Percentiles rank a stretch among this genome's conserved stretches.
phyloP scores from a whole-genome alignment of 2,797 vertebrate genomes.

The Megalops cyprinoides region DNA sequence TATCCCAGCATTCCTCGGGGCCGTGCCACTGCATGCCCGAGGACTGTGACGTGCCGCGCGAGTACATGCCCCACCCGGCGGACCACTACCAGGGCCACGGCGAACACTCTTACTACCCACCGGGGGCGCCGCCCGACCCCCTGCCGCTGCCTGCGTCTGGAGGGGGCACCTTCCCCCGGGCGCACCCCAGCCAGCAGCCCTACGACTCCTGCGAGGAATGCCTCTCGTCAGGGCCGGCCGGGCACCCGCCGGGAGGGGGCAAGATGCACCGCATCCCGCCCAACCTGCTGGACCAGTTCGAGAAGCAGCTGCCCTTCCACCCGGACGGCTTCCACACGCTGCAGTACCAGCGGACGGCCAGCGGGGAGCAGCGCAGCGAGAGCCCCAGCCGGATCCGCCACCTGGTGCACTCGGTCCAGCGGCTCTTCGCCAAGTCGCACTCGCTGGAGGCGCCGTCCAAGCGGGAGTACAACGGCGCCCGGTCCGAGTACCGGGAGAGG shows the following conservation, averaged over 20 bases:
- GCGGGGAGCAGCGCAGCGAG: constrained; percentile 89
- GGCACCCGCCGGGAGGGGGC: constrained; percentile 66
- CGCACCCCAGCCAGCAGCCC: constrained; percentile 87
- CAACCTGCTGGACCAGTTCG: constrained; percentile 92
- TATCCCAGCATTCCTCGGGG: constrained; percentile 87
- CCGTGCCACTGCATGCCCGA: constrained; percentile 89
- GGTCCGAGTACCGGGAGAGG: constrained; percentile 82
- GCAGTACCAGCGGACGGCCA: constrained; percentile 89
- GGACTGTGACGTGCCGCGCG: constrained; percentile 75
- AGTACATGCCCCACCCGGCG: constrained; percentile 74
- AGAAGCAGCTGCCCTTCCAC: constrained; percentile 95
- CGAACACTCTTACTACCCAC: constrained; percentile 84
- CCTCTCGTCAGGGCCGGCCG: constrained; percentile 65
- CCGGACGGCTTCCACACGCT: constrained; percentile 97
- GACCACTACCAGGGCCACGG: constrained; percentile 71
- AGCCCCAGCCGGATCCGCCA: constrained; percentile 97
- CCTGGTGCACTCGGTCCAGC: constrained; percentile 97
- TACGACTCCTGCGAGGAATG: constrained; percentile 97
- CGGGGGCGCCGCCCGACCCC: constrained; percentile 78
- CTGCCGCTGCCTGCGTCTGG: constrained; percentile 75
- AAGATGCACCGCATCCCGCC: constrained; percentile 95
- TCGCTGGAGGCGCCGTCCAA: constrained; percentile 94
- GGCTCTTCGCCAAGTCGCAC: constrained; percentile 98
- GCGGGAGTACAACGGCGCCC: constrained; percentile 89
- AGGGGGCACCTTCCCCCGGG: constrained; percentile 95